A percentile compares a stretch with the other conserved stretches of the same genome.
Evolutionary conservation across 2,888 invertebrate genomes (phyloP).

Genomic region (Eugnorisma glareosa): DNA sequence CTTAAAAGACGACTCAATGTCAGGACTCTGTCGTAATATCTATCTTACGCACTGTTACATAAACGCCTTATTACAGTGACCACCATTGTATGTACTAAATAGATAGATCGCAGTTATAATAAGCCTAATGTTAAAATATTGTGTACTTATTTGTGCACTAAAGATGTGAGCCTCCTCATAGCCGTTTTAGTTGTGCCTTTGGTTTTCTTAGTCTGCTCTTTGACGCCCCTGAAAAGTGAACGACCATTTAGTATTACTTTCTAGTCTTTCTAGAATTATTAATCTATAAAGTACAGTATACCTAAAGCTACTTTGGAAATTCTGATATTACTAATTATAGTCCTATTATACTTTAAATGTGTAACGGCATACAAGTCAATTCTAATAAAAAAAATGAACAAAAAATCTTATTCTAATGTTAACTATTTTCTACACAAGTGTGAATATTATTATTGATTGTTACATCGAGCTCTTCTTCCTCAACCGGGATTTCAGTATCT

Average conservation of each 20-base stretch:
- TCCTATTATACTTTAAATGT: neutral
- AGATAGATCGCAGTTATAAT: conserved; percentile 66
- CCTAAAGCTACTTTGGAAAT: conserved; percentile 12
- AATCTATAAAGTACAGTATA: neutral
- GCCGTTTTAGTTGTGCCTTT: conserved; percentile 85
- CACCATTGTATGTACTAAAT: conserved; percentile 63
- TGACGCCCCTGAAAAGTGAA: conserved; percentile 83
- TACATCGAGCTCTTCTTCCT: conserved; percentile 37
- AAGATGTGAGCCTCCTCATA: conserved; percentile 84
- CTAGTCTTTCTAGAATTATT: neutral
- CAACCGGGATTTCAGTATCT: conserved; percentile 21
- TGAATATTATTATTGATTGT: conserved; percentile 19
- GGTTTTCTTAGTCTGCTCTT: conserved; percentile 88
- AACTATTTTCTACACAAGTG: conserved; percentile 10
- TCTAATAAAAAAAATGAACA: neutral
- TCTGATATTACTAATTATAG: neutral
- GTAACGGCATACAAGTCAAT: neutral
- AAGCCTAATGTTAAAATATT: conserved; percentile 68
- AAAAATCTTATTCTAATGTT: neutral
- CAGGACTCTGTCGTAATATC: conserved; percentile 34
- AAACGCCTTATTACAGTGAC: conserved; percentile 48
- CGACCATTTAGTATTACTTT: conserved; percentile 24
- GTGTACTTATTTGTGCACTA: conserved; percentile 85
- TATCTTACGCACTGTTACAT: conserved; percentile 56
- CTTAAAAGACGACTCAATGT: conserved; percentile 19